Base-by-base conservation (phyloP, 2,113 vertebrate genomes). In the Cryptotis parvus region DNA sequence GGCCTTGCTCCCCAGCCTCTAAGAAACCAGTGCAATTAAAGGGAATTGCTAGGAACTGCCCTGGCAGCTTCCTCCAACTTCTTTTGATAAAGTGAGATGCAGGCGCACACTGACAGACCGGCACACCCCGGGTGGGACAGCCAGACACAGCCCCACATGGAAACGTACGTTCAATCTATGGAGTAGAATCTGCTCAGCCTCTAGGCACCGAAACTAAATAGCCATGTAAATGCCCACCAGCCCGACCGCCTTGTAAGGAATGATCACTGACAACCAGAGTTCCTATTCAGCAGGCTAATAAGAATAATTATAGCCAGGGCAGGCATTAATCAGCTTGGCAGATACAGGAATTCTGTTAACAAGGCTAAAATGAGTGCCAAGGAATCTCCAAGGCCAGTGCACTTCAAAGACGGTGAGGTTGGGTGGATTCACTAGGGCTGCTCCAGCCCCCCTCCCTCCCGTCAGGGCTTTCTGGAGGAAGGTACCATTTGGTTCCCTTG, bases 291-390 rank as follows among this genome's bases (percentile, higher is more conserved):
- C 91, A 95, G 88, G 85, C 95, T 95, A 95, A 94, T 95, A 96
- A 96, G 93, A 97, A 95, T 97, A 96, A 96, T 95, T 96, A 96
- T 41, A 96, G 93, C 95, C 73, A 93, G 92, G 93, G 70, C 92
- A 96, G 93, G 89, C 94, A 97, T 97, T 96, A 91, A 95, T 97
- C 96, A 97, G 95, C 79, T 83, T 95, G 93, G 95, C 94, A 96
- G 90, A 95, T 91, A 93, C 90, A 95, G 91, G 96, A 96, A 94
- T 95, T 94, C 95, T 95, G 95, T 96, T 96, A 96, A 96, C 94
- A 95, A 96, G 90, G 77, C 94, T 95, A 92, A 96, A 97, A 95
- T 93, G 87, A 96, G 96, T 78, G 92, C 92, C 89, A 90, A 92
- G 92, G 79, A 95, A 94, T 91, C 93, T 97, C 93, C 88, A 96